Base-by-base conservation (phyloP, 2,888 invertebrate species). In the Macroteleia sp. region DNA sequence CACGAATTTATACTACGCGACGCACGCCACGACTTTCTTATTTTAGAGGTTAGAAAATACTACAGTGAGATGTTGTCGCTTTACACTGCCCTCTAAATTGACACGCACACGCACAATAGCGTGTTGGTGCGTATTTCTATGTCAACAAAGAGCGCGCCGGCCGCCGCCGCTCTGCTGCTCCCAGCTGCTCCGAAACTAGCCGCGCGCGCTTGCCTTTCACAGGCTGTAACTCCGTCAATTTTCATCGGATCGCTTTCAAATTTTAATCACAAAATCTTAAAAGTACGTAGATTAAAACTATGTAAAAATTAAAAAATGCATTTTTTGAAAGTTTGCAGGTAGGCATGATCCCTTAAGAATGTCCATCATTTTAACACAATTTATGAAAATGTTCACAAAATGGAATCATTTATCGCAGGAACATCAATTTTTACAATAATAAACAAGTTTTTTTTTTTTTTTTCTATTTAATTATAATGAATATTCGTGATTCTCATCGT, bases 271-370 rank as follows among this genome's bases (percentile, higher is more conserved):
- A 25, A 36, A 22, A 36, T 36, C 34, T 54, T 8, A 6, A 14
- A 54, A 36, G 30, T 48, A 36, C 22, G 10, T 54, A 54, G 12
- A 54, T 54, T 39, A 25, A 39, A 22, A 25, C 4, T 56, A 56
- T 25, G 10, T 25, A 16, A 39, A 56, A 25, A 39, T 25, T n/a
- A 8, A 46, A 22, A 12, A 54, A 39, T 54, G 54, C 36, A 25
- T 54, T 54, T 54, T 54, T 54, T 54, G 36, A 54, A 36, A 25
- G 39, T 54, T 39, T 54, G 34, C 36, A 54, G 39, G 39, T 54
- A 39, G 36, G 54, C 16, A 25, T 54, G 25, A 1, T 25, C 39
- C 39, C 54, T 54, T 54, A 54, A 50, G 30, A n/a, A n/a, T n/a
- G n/a, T n/a, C n/a, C n/a, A n/a, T n/a, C n/a, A n/a, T n/a, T n/a